Evolutionary conservation across 2,113 vertebrate genomes (phyloP), one percentile per base, ranked within the genome.

Genomic region (Archocentrus centrarchus): DNA sequence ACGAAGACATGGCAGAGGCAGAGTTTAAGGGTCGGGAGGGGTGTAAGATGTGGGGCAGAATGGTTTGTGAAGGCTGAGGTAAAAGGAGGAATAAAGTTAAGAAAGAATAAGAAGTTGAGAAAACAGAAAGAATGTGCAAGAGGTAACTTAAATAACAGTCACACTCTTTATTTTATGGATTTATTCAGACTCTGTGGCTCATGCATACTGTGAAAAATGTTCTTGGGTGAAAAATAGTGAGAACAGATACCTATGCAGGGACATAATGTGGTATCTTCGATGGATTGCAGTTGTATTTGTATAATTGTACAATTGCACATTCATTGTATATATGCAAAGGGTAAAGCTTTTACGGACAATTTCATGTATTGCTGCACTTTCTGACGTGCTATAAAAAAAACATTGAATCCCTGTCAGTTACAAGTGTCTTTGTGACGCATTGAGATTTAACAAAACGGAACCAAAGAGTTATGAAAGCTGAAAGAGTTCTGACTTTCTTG

Each of bases 1-100:
- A 88, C 80, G 80, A 84, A 59, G 59, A 58, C 60, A 62, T 32
- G 59, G 59, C 30, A 32, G 73, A 81, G 83, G 83, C 78, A 63
- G 63, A 27, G 81, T 73, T 76, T 15, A 22, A 87, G 62, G 81
- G 82, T 80, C 1, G 3, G 59, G 32, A 59, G 41, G 50, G 41
- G 41, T 55, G 32, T 24, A 37, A 75, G 57, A 86, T 77, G 32
- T 84, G 78, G 57, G 85, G 80, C 62, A 57, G 75, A 32, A 59
- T 68, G 30, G 27, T 81, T 77, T 20, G 41, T 61, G 17, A 76
- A 39, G n/a, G 59, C 37, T 70, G 6, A 62, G 32, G 55, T 77
- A n/a, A 80, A 63, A 57, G 35, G 41, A 57, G 77, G 17, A 68
- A 30, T 78, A 37, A 77, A 66, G 39, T 62, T 63, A 32, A 57